Base-by-base conservation (phyloP, 2,797 vertebrate species). In the Serranus cabrilla region DNA sequence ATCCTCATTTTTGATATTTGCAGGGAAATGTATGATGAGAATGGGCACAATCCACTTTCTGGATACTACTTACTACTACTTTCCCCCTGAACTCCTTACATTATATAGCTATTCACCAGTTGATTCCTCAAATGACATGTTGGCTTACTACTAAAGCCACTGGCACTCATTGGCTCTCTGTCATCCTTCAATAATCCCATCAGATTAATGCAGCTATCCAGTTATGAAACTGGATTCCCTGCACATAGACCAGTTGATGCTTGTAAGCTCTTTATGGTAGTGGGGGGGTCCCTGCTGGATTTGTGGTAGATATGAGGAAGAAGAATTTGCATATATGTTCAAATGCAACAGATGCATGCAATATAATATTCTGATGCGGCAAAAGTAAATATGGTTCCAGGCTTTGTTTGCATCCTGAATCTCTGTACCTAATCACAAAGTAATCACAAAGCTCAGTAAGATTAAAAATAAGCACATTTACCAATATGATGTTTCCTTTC, bases 131-230 rank as follows among this genome's bases (percentile, higher is more conserved):
- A 49, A 74, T 58, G 7, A 50, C 17, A 55, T 52, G 12, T 4
- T 18, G 17, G 18, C 39, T 45, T 50, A 50, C 69, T 69, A 54
- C 27, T 56, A 54, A 67, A 23, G 14, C 21, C 23, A 43, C 43
- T 13, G 46, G 7, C 27, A 34, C 11, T 7, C 47, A 27, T 18
- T 61, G 43, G 10, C 37, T 50, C n/a, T 51, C 5, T 63, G 23
- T 54, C 20, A 64, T 72, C 34, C n/a, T 57, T 45, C 60, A 13
- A 72, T 73, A 78, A 81, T 74, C 59, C 55, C 60, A 76, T 77
- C 34, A 67, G 20, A 61, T 63, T 23, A 71, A 47, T 31, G 31
- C 40, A 76, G 69, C 46, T 60, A 61, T 55, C 43, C 39, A 57
- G 50, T 75, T 70, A 75, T 75, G 46, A 76, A 80, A 81, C 59